phyloP scores from a whole-genome alignment of 2,797 vertebrate genomes.

The Vultur gryphus region DNA sequence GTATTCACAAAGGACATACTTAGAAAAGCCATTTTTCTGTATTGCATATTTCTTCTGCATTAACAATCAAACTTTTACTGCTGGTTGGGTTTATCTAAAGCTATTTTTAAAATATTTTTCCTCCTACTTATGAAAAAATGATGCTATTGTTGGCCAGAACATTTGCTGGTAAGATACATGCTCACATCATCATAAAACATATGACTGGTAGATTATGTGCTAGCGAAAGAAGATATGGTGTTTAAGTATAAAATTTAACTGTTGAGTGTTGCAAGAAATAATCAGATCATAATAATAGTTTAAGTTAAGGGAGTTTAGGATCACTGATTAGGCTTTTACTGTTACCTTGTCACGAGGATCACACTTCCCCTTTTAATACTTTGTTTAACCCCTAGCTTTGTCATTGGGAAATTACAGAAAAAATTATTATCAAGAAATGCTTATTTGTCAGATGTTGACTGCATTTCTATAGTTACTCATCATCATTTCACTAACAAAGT shows the following conservation, averaged over 20 bases:
- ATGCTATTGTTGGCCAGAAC: slow-evolving; percentile 23
- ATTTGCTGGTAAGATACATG: neutral
- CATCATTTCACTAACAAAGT: neutral
- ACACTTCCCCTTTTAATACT: neutral
- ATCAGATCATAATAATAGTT: neutral
- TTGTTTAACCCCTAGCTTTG: neutral
- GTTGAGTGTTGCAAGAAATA: neutral
- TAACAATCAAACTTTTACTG: neutral
- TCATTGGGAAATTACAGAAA: neutral
- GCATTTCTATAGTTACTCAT: neutral
- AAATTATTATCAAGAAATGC: neutral
- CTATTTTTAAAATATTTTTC: slow-evolving; percentile 12
- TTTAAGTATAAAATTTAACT: slow-evolving; percentile 19
- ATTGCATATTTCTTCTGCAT: neutral
- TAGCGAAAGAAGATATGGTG: neutral
- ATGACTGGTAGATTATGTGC: neutral
- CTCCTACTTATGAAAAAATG: neutral
- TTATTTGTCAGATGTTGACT: neutral
- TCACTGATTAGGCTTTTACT: neutral
- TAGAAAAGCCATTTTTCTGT: neutral
- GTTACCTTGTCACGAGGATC: neutral
- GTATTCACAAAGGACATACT: neutral
- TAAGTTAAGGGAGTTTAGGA: neutral
- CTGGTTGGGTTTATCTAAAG: neutral
- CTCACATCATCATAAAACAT: slow-evolving; percentile 10